Base-by-base conservation (phyloP, 2,888 invertebrate genomes). In the Vandiemenella viatica region DNA sequence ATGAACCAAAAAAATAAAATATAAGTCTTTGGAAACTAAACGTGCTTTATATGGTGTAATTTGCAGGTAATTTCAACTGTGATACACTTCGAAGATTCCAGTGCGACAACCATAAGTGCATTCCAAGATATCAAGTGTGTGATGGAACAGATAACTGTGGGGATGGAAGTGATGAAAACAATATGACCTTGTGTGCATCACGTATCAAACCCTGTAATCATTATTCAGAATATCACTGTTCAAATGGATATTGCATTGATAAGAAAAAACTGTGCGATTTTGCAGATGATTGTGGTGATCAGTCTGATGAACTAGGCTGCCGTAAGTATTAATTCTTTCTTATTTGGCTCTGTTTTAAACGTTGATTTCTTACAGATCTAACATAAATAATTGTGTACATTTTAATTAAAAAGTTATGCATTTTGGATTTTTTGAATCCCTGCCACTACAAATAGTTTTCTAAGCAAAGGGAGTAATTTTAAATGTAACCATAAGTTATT, bases 151-250 rank as follows among this genome's bases (percentile, higher is more conserved):
- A 92, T 65, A 90, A 95, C 66, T 96, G 95, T 66, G 88, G 89
- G 32, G 93, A 95, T 65, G 91, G 90, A 7, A 87, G 87, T 0
- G 96, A 96, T 66, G 95, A 96, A 67, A 92, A 92, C 66, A 91
- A 92, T 66, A 85, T 91, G 77, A 90, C 90, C 0, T 68, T 90
- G 48, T 92, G 91, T 62, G 79, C 83, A 1, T 72, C 76, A n/a
- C 77, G 80, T 53, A 75, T 77, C 45, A 77, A 80, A 57, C 79
- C 85, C 0, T 88, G 88, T 65, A 84, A 87, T 60, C 73, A 79
- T 1, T 74, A 76, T 56, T 72, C 77, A 5, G 89, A 93, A 67
- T 92, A 83, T 67, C 81, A 83, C 61, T 95, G 95, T 67, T 83
- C 87, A 48, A 91, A 90, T 66, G 79, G 82, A 52, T 81, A 79